Base-by-base conservation (phyloP, 2,113 vertebrate genomes). In the Trachemys scripta region DNA sequence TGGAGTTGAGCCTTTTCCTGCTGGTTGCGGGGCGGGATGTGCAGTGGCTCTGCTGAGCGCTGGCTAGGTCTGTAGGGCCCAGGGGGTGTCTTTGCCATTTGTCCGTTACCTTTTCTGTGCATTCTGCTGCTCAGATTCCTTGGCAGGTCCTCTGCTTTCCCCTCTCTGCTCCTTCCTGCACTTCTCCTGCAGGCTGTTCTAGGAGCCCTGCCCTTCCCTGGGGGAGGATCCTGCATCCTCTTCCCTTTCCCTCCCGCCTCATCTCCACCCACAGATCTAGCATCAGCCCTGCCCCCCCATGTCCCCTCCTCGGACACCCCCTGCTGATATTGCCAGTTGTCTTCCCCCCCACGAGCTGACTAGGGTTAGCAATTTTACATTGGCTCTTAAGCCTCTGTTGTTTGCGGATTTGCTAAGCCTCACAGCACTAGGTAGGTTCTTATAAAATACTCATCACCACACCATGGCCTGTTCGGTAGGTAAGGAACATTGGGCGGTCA, bases 41-140 rank as follows among this genome's bases (percentile, higher is more conserved):
- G 9, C 13, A 22, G 54, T 3, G 24, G 54, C 22, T 56, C 22
- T 56, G 54, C 54, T 56, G 54, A 53, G 51, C 6, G 6, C 51
- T 53, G 51, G 17, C 17, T 53, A 19, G 51, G 51, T 53, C 51
- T 53, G 51, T 53, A 19, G 51, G 51, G 53, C 53, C 53, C 20
- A 47, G 38, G 80, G 80, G 6, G 17, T 56, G 49, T 38, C 50
- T 2, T 12, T 12, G 10, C 49, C 69, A 2, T 0, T 3, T 47
- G 9, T n/a, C 16, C 20, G 47, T 11, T 53, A 50, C 22, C 8
- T 24, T n/a, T 9, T 49, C 49, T 50, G 7, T 19, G 24, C 22
- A 47, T 13, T 19, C 25, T 0, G 2, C 72, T 4, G 57, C 49
- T 4, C 0, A 0, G 29, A 10, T 38, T 1, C 1, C 17, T 12